Base-by-base conservation (phyloP, 2,888 invertebrate genomes). In the Holacanthella duospinosa region DNA sequence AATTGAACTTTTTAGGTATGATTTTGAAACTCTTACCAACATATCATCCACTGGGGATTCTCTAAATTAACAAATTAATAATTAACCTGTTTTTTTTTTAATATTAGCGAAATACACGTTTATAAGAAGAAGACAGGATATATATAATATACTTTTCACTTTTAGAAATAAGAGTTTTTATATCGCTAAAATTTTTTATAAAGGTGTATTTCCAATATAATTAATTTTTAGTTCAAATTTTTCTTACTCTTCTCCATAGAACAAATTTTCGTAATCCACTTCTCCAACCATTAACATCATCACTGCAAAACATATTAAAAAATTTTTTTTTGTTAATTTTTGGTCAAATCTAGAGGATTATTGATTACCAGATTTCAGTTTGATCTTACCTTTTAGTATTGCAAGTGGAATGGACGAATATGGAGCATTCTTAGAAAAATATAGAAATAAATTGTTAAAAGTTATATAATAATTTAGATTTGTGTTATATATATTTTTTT, bases 261-360 rank as follows among this genome's bases (percentile, higher is more conserved):
- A 72, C 3, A 72, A 43, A 48, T 72, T 70, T 56, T 72, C 72
- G 19, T 72, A 72, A 29, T 72, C 68, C 0, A 72, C 72, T 53
- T 72, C 72, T 3, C 72, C 72, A 25, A 72, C 66, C 65, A 29
- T 55, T 55, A 55, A 21, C 48, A 48, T 48, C 48, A 48, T 48
- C 48, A 48, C 48, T 48, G 48, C 4, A 48, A 48, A 48, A 16
- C 16, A 36, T 36, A 9, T 16, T n/a, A 48, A 48, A 48, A 48
- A 48, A 9, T 48, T 4, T n/a, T n/a, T n/a, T n/a, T n/a, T n/a
- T n/a, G n/a, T n/a, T n/a, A n/a, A n/a, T n/a, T n/a, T n/a, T n/a
- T n/a, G n/a, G n/a, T n/a, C n/a, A n/a, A n/a, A 48, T n/a, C 48
- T 21, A 21, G 21, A 48, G 21, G 4, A 26, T 27, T 26, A 27